Conservation (phyloP, 1,140 invertebrate genomes). For the Drosophila kepulauana region DNA sequence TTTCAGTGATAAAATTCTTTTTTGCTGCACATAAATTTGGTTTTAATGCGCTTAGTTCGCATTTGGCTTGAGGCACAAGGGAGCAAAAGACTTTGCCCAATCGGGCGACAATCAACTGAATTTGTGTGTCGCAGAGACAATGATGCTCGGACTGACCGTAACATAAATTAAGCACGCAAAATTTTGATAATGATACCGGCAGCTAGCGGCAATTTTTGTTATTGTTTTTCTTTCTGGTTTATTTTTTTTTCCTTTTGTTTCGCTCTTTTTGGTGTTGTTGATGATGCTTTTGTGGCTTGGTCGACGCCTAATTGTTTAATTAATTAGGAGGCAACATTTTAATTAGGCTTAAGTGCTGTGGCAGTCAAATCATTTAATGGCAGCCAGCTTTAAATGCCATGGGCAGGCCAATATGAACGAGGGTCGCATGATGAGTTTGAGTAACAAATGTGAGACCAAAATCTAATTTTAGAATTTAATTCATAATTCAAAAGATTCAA, state of each 20-base stretch:
- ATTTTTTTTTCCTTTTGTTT: conserved; percentile 23
- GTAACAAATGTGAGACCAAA: too few relatives aligned
- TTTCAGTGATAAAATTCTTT: conserved; percentile 63
- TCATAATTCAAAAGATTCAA: too few relatives aligned
- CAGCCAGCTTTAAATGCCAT: conserved; percentile 63
- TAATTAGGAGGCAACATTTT: conserved; percentile 77
- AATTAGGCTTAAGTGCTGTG: conserved; percentile 79
- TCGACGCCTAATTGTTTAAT: conserved; percentile 69
- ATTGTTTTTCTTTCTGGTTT: conserved; percentile 21
- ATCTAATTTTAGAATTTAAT: too few relatives aligned
- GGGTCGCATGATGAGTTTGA: conserved; percentile 20
- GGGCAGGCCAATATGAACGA: conserved; percentile 33
- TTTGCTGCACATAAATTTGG: conserved; percentile 70
- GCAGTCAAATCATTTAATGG: conserved; percentile 71
- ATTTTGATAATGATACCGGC: conserved; percentile 72
- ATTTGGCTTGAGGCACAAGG: conserved; percentile 24
- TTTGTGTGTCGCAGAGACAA: conserved; percentile 5
- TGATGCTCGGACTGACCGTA: conserved; percentile 29
- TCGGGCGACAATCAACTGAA: conserved; percentile 16
- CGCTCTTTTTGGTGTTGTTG: conserved; percentile 6
- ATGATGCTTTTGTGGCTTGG: conserved; percentile 23
- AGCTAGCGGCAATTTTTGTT: conserved; percentile 41
- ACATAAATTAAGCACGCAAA: conserved; percentile 68
- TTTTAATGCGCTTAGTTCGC: conserved; percentile 76
- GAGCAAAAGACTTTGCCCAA: neutral